phyloP scores from a whole-genome alignment of 1,140 invertebrate species.

The Onthophagus taurus region DNA sequence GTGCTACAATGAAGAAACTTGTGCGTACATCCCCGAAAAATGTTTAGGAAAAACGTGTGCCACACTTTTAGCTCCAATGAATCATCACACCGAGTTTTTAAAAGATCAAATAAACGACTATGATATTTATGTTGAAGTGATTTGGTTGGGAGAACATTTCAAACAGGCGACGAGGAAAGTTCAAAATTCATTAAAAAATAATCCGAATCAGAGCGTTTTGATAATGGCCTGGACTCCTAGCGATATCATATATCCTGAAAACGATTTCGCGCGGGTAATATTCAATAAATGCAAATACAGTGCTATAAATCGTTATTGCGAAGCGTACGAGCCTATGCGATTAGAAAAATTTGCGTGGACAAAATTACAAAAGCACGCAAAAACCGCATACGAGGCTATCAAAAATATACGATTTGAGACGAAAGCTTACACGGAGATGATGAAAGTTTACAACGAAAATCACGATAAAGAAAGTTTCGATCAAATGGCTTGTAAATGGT shows the following conservation, averaged over 20 bases:
- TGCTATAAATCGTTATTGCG: slow-evolving; percentile 31
- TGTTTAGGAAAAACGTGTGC: slow-evolving; percentile 44
- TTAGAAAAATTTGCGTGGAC: slow-evolving; percentile 58
- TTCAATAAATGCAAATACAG: slow-evolving; percentile 45
- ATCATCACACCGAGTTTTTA: slow-evolving; percentile 42
- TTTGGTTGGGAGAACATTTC: slow-evolving; percentile 54
- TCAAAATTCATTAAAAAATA: slow-evolving; percentile 19
- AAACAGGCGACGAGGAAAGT: slow-evolving; percentile 40
- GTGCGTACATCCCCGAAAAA: slow-evolving; percentile 47
- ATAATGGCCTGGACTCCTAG: slow-evolving; percentile 62
- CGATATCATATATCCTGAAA: slow-evolving; percentile 45
- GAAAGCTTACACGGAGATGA: slow-evolving; percentile 45
- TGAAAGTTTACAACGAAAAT: slow-evolving; percentile 38
- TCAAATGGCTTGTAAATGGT: slow-evolving; percentile 60
- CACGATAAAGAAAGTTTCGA: slow-evolving; percentile 30
- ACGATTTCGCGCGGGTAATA: slow-evolving; percentile 40
- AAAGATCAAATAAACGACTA: slow-evolving; percentile 45
- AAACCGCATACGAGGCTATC: slow-evolving; percentile 45
- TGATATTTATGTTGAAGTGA: slow-evolving; percentile 47
- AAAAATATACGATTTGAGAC: slow-evolving; percentile 46
- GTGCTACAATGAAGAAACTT: slow-evolving; percentile 40
- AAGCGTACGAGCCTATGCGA: slow-evolving; percentile 54
- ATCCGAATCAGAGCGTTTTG: slow-evolving; percentile 41
- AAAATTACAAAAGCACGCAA: slow-evolving; percentile 43
- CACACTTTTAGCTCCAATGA: slow-evolving; percentile 46